These are phyloP conservation scores for Ochotona princeps DNA, from an alignment of 2,113 vertebrate species.

Conservation along the genomic window DNA sequence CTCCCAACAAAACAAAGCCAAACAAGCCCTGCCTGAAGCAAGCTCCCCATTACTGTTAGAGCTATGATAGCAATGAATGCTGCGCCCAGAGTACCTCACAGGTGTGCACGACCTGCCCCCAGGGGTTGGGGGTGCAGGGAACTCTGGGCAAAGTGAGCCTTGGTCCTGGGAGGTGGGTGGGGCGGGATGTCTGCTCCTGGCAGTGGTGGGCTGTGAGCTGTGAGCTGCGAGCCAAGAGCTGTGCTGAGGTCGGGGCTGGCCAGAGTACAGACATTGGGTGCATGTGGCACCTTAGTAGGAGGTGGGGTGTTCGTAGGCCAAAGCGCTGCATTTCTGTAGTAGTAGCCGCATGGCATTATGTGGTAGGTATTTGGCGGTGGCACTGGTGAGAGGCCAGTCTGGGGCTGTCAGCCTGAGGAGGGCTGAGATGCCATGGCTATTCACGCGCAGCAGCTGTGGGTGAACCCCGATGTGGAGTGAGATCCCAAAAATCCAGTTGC, in stretches of 20 bases:
- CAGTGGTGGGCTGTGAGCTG: background rate
- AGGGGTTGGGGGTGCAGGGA: background rate
- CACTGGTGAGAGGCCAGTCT: background rate
- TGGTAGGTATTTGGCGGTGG: background rate
- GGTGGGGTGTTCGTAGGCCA: background rate
- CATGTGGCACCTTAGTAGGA: background rate
- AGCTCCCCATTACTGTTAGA: background rate
- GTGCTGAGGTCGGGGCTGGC: background rate
- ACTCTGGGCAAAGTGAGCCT: background rate
- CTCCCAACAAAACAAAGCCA: background rate
- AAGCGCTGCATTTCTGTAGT: background rate
- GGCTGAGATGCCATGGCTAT: background rate
- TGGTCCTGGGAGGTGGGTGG: background rate
- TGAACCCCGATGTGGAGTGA: background rate
- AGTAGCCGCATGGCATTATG: background rate
- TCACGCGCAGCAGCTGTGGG: background rate
- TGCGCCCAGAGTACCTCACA: background rate
- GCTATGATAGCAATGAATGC: background rate
- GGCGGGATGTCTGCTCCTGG: background rate
- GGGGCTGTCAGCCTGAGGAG: background rate
- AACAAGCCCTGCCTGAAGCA: background rate
- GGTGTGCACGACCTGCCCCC: background rate
- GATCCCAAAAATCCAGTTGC: background rate
- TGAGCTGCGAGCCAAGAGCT: background rate
- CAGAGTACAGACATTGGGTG: no score